A percentile compares a stretch with the other conserved stretches of the same genome.
phyloP scores from a whole-genome alignment of 2,113 vertebrate genomes.

The Cairina moschata region DNA sequence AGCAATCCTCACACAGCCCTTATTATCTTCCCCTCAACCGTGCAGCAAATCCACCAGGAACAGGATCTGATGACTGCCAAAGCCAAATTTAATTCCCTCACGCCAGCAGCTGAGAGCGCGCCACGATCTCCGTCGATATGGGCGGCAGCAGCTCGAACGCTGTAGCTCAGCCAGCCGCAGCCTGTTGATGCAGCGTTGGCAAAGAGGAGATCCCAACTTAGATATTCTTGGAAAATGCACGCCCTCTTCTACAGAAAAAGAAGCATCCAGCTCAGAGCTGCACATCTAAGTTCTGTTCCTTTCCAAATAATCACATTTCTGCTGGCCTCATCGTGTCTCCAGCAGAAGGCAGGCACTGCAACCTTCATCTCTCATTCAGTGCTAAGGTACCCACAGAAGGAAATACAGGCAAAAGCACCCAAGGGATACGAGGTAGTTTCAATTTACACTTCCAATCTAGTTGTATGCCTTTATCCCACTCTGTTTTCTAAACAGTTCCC shows the following conservation, averaged over 20 bases:
- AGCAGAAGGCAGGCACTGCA: background rate
- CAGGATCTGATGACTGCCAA: accelerated
- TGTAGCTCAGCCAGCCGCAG: background rate
- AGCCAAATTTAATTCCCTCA: background rate
- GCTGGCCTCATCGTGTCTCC: background rate
- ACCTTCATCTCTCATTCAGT: background rate
- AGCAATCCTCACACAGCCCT: background rate
- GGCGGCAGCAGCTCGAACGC: accelerated
- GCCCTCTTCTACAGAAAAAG: background rate
- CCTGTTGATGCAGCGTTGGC: background rate
- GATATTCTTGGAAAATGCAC: background rate
- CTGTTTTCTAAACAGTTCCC: background rate
- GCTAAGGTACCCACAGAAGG: background rate
- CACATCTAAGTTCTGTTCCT: background rate
- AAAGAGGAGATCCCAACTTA: background rate
- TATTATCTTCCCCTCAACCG: accelerated
- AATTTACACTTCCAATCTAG: background rate
- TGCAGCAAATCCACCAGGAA: background rate
- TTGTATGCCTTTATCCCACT: background rate
- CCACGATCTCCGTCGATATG: accelerated
- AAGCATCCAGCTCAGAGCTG: background rate
- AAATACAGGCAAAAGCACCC: background rate
- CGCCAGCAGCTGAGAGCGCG: background rate
- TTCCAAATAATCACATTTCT: background rate
- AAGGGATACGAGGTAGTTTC: background rate